These are phyloP conservation scores for Buteo buteo DNA, from an alignment of 2,113 vertebrate genomes.

Conservation along the genomic window DNA sequence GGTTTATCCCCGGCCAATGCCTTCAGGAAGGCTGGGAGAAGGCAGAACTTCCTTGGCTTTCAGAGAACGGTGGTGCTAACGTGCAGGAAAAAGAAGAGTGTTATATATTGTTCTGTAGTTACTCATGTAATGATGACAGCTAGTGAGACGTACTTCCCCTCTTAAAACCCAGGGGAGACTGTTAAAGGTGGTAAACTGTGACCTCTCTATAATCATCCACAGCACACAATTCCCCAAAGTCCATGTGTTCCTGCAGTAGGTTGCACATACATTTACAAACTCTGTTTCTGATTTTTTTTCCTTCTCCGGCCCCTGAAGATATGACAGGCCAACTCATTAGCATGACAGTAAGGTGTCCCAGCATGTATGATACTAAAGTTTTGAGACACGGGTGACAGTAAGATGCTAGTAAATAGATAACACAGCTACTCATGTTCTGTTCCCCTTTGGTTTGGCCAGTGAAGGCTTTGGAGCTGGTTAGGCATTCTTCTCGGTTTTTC, in stretches of 20 bases:
- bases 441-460: background rate
- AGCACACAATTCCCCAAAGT: background rate
- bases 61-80: background rate
- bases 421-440: background rate
- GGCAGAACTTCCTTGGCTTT: background rate
- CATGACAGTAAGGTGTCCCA: background rate
- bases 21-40: background rate
- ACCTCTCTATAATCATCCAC: background rate
- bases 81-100: background rate
- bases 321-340: background rate
- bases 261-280: background rate
- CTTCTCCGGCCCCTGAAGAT: background rate
- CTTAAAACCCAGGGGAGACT: background rate
- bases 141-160: background rate
- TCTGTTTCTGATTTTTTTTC: background rate
- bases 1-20: background rate
- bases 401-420: background rate
- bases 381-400: background rate
- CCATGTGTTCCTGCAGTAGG: background rate
- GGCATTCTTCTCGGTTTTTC: background rate
- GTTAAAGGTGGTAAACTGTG: background rate
- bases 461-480: background rate
- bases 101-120: background rate
- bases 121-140: background rate
- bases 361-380: background rate